Base-by-base conservation (phyloP, 2,888 invertebrate genomes). In the Cinara cedri region DNA sequence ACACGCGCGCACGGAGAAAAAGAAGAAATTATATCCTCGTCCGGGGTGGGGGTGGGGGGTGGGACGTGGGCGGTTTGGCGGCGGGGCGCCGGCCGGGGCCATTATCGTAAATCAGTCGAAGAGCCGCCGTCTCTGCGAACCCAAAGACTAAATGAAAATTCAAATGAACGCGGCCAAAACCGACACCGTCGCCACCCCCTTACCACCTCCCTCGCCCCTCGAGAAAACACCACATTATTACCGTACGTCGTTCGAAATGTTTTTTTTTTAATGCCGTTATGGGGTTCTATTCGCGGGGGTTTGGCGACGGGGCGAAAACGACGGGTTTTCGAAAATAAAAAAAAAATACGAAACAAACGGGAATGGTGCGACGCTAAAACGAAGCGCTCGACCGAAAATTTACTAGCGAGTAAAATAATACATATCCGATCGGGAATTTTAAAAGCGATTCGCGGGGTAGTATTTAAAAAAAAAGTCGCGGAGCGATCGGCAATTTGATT, bases 71-170 rank as follows among this genome's bases (percentile, higher is more conserved):
- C 11, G 63, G 26, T 55, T 60, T 60, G 60, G 60, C 68, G 70
- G 70, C 11, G 63, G 26, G 66, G 70, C 68, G 60, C 60, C 68
- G 70, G 70, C 78, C 78, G 78, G 34, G 46, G 70, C 78, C 78
- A 78, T 78, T 78, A 78, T 78, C 78, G 78, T 78, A 78, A 78
- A 78, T 78, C 78, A 78, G 78, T 78, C 78, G 78, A 70, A 78
- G 68, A 70, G 19, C 60, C 21, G 78, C 66, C 65, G 26, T 13
- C 57, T 46, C 26, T 19, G 46, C 46, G 54, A 75, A 75, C 75
- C 75, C 19, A 51, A 70, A 68, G 66, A 78, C 78, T 78, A 78
- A 78, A 78, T 78, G 78, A 78, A 78, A 78, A 78, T 78, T 78
- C 78, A 78, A 78, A 78, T 78, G 70, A 78, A 78, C 75, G 63